Base-by-base conservation (phyloP, 2,888 invertebrate genomes). In the Heliconius sara region DNA sequence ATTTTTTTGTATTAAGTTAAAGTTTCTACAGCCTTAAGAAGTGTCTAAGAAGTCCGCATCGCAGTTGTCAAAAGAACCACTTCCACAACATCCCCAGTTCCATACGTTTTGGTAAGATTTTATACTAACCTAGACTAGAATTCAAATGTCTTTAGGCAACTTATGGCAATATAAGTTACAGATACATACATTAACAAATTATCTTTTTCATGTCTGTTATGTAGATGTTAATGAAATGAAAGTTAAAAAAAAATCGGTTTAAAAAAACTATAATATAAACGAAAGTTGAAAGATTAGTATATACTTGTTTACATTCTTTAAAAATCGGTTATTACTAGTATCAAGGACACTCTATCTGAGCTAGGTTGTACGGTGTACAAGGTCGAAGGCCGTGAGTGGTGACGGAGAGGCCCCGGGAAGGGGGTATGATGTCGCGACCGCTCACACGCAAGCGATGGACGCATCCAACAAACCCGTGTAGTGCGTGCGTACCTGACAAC, bases 391-490 rank as follows among this genome's bases (percentile, higher is more conserved):
- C 94, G 78, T 89, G 90, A 7, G 92, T 89, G 10, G 89, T 87
- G 78, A 94, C 82, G 2, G 88, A 85, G 82, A 96, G 94, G 1
- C 94, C 95, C 71, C 96, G 95, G 79, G 96, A 94, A 0, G 94
- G 94, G 30, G 95, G 95, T 63, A 95, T 93, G 76, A 96, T 95
- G 88, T 97, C 96, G 70, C 90, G 90, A 80, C 96, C 95, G 84
- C 96, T 96, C 74, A 97, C 96, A 84, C 97, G 96, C 82, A 97
- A 95, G 81, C 98, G 97, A 83, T 97, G 96, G 80, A 99, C 96
- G 92, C 98, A 99, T 3, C 98, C 98, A 81, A 97, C 96, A 85
- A 98, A 96, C 19, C 98, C 98, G 78, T 96, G 96, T 76, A 96
- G 95, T 30, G 97, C 96, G 39, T 97, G 97, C 70, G 97, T 97